Conservation (phyloP, 2,888 invertebrate species). For the Carcina quercana region DNA sequence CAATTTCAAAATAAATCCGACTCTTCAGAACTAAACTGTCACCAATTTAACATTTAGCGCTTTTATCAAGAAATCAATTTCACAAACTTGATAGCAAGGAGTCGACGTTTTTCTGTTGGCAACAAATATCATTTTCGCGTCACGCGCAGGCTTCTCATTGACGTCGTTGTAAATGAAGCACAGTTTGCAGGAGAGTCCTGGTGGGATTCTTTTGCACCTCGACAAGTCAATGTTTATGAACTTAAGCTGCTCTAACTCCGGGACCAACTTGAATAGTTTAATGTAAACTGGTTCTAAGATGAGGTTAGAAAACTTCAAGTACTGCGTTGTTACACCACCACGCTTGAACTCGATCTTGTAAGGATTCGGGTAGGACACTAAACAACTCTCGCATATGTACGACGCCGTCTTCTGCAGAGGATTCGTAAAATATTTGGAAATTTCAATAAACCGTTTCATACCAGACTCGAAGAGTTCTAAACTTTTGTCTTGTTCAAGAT, state of each 20-base stretch:
- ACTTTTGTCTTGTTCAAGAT: too few species aligned
- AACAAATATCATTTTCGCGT: slow-evolving; percentile 54
- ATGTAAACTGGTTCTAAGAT: slow-evolving; percentile 53
- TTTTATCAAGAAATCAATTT: slow-evolving; percentile 48
- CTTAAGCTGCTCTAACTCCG: slow-evolving; percentile 54
- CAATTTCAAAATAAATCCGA: too few species aligned
- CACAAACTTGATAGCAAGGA: slow-evolving; percentile 61
- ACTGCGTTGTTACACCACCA: slow-evolving; percentile 43
- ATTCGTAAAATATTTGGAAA: slow-evolving; percentile 59
- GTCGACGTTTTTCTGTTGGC: slow-evolving; percentile 56
- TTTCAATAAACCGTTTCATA: slow-evolving; percentile 54
- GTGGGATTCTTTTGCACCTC: slow-evolving; percentile 51
- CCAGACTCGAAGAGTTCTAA: slow-evolving; percentile 42
- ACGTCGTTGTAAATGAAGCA: slow-evolving; percentile 54
- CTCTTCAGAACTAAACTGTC: background rate
- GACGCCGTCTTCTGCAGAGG: slow-evolving; percentile 55
- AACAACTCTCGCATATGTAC: slow-evolving; percentile 48
- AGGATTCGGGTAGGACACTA: slow-evolving; percentile 49
- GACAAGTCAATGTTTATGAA: slow-evolving; percentile 50
- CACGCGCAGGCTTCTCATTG: slow-evolving; percentile 40
- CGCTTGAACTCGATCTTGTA: slow-evolving; percentile 48
- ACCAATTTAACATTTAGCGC: slow-evolving; percentile 33
- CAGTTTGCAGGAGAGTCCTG: slow-evolving; percentile 51
- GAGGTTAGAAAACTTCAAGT: slow-evolving; percentile 51
- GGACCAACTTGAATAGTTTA: slow-evolving; percentile 51